A percentile compares a stretch with the other conserved stretches of the same genome.
Conservation (phyloP, 2,113 vertebrate genomes). For the Porphyrio hochstetteri region DNA sequence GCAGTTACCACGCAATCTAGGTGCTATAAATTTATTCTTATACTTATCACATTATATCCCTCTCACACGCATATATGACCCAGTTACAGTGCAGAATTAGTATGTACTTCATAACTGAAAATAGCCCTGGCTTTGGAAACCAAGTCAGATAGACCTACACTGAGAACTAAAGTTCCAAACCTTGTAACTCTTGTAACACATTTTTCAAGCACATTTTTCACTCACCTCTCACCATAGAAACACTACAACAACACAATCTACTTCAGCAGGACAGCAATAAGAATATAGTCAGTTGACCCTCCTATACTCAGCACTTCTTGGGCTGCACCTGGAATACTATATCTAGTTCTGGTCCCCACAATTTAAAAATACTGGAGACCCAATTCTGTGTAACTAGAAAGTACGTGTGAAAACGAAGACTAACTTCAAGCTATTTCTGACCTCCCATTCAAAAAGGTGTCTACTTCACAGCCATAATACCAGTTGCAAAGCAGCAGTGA, state of each 20-base stretch:
- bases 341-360: background rate
- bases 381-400: background rate
- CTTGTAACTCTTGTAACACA: background rate
- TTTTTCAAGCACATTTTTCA: background rate
- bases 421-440: background rate
- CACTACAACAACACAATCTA: background rate
- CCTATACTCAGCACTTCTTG: background rate
- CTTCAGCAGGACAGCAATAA: background rate
- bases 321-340: background rate
- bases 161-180: background rate
- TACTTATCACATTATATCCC: background rate
- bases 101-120: background rate
- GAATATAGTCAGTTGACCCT: fast-evolving
- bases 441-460: background rate
- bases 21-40: slow-evolving; percentile 33
- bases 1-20: background rate
- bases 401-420: background rate
- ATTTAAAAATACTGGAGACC: background rate
- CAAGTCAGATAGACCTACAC: background rate
- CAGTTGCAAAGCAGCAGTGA: background rate
- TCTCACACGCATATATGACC: background rate
- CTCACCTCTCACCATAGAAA: background rate
- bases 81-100: background rate
- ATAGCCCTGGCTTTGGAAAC: background rate
- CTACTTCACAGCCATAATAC: background rate